Evolutionary conservation across 2,113 vertebrate species (phyloP), one percentile per base, ranked within the genome.

Genomic region (Peromyscus leucopus): DNA sequence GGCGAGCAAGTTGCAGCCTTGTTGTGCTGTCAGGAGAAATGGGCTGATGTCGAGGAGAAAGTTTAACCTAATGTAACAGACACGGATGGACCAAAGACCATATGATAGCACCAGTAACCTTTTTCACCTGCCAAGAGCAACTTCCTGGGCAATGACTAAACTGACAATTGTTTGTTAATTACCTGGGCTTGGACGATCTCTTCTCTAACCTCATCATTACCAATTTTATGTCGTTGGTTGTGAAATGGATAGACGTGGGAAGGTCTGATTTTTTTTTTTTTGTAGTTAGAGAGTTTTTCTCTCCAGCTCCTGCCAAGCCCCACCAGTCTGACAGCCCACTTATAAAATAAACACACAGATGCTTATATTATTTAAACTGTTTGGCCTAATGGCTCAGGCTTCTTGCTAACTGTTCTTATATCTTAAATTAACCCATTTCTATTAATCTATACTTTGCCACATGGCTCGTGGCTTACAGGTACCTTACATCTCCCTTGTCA

Each of bases 41-140:
- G 80, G 42, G 4, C 75, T 3, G 0, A 19, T 87, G 71, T 82
- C 75, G 90, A 31, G 57, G 87, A 79, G 71, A 51, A 83, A 65
- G n/a, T 74, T 86, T 42, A 94, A 79, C 63, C 55, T 71, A 9
- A 88, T 78, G 21, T n/a, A 19, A 92, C 85, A 76, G 86, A 16
- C 31, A n/a, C 55, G 21, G 95, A 48, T 90, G 39, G 61, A 28
- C 89, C 95, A 79, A 80, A 95, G 78, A 63, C 59, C 76, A 72
- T 75, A 71, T 74, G 19, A 21, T 93, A 61, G 91, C 31, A 57
- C 33, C 63, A 36, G 46, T 51, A 22, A 51, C 92, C 31, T 12
- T 76, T 12, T 67, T 90, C 39, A 76, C 76, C 36, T 92, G 31
- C 26, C 57, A n/a, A 61, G 80, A 90, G 55, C 33, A 83, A 76